Evolutionary conservation across 2,888 invertebrate genomes (phyloP).

Genomic region (Ligdia adustata): DNA sequence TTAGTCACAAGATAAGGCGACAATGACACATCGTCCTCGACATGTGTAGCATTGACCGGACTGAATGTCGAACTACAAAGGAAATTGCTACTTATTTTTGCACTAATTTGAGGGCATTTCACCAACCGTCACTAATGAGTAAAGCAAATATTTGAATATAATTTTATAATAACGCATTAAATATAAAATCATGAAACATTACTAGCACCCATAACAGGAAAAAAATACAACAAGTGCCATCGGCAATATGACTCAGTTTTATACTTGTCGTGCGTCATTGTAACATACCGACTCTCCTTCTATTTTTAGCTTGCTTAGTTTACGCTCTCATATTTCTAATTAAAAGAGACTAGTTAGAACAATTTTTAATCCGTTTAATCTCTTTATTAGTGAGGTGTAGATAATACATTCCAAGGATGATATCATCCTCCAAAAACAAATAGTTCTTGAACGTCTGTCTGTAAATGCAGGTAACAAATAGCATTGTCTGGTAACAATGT

Average conservation of each 20-base stretch:
- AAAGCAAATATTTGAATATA: neutral
- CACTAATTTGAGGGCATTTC: constrained; percentile 2
- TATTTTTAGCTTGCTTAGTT: constrained; percentile 19
- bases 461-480: constrained; percentile 3
- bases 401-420: too few species aligned
- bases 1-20: constrained; percentile 64
- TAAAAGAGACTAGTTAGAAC: neutral
- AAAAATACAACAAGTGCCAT: neutral
- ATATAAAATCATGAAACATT: too few species aligned
- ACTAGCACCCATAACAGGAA: neutral
- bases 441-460: constrained; percentile 10
- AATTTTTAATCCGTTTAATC: neutral
- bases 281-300: constrained; percentile 11
- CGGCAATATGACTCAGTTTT: constrained; percentile 7
- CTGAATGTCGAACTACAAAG: constrained; percentile 34
- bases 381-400: too few species aligned
- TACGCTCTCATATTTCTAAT: constrained; percentile 5
- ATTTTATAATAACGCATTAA: neutral
- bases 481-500: neutral
- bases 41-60: constrained; percentile 59
- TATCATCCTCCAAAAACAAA: constrained; percentile 3
- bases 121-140: neutral
- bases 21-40: constrained; percentile 73
- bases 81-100: constrained; percentile 23
- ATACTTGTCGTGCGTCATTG: constrained; percentile 22